These are phyloP conservation scores for Macroglossus sobrinus DNA, from an alignment of 2,113 vertebrate genomes.

Conservation along the genomic window DNA sequence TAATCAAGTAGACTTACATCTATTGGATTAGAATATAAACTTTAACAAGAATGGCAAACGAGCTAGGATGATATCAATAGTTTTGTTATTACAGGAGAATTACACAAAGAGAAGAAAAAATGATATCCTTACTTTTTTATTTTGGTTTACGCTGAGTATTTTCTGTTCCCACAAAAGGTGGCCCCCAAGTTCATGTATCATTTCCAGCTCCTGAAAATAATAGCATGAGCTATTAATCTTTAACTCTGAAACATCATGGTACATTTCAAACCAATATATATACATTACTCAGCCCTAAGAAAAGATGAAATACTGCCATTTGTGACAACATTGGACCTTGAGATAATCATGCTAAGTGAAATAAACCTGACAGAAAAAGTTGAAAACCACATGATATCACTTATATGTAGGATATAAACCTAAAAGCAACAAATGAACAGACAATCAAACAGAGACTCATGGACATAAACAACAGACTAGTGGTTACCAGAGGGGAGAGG, in stretches of 20 bases:
- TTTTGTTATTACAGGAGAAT: slow-evolving; percentile 20
- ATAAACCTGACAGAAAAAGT: too few species aligned
- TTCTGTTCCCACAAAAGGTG: slow-evolving; percentile 90
- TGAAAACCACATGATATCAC: too few species aligned
- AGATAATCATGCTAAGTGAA: too few species aligned
- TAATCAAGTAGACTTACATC: neutral
- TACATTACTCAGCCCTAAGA: too few species aligned
- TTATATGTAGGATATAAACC: too few species aligned
- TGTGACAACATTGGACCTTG: too few species aligned
- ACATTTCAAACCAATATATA: neutral
- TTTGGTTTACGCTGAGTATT: slow-evolving; percentile 95
- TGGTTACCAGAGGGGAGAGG: too few species aligned
- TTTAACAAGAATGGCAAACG: neutral
- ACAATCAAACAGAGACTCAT: too few species aligned
- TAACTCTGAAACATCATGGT: neutral
- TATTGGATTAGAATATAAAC: neutral
- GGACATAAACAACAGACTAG: too few species aligned
- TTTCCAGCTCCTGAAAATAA: slow-evolving; percentile 89
- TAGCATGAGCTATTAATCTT: slow-evolving; percentile 4
- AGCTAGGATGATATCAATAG: neutral
- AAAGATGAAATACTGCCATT: too few species aligned
- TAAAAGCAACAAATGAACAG: too few species aligned
- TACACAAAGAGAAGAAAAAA: neutral
- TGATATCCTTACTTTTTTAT: slow-evolving; percentile 90
- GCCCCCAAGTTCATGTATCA: slow-evolving; percentile 95